Evolutionary conservation across 1,140 invertebrate species (phyloP).

Genomic region (Calliphora vicina): DNA sequence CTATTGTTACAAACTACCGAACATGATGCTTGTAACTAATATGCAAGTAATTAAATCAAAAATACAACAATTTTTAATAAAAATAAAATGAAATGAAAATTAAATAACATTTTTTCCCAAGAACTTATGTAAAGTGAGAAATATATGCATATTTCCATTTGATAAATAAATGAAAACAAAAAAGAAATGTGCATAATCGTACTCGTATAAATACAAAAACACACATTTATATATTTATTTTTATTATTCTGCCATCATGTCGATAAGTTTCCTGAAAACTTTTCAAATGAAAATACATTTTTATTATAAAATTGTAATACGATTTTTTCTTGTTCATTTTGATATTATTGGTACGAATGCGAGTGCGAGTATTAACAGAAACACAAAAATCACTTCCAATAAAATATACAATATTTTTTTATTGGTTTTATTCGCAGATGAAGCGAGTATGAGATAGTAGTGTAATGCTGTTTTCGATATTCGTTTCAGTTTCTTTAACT

Average conservation of each 20-base stretch:
- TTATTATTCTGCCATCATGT: background rate
- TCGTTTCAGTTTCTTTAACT: background rate
- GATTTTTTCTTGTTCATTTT: background rate
- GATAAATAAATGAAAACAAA: too few species aligned
- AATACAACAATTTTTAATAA: too few species aligned
- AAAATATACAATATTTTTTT: conserved; percentile 29
- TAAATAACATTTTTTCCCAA: too few species aligned
- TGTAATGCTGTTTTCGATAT: conserved; percentile 13
- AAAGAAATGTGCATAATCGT: too few species aligned
- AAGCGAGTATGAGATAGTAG: background rate
- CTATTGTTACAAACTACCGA: too few species aligned
- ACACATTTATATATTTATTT: too few species aligned
- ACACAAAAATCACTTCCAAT: conserved; percentile 20
- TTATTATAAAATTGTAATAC: background rate
- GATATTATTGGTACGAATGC: background rate
- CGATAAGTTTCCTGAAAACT: background rate
- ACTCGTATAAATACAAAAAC: too few species aligned
- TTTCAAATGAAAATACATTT: background rate
- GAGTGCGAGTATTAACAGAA: background rate
- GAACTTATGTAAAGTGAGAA: too few species aligned
- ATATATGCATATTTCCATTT: too few species aligned
- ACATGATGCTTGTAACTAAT: too few species aligned
- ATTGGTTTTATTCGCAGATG: background rate
- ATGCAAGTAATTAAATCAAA: too few species aligned
- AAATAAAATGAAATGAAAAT: too few species aligned